Evolutionary conservation across 2,888 invertebrate species (phyloP), one percentile per base, ranked within the genome.

Genomic region (Pristionchus arcanus): DNA sequence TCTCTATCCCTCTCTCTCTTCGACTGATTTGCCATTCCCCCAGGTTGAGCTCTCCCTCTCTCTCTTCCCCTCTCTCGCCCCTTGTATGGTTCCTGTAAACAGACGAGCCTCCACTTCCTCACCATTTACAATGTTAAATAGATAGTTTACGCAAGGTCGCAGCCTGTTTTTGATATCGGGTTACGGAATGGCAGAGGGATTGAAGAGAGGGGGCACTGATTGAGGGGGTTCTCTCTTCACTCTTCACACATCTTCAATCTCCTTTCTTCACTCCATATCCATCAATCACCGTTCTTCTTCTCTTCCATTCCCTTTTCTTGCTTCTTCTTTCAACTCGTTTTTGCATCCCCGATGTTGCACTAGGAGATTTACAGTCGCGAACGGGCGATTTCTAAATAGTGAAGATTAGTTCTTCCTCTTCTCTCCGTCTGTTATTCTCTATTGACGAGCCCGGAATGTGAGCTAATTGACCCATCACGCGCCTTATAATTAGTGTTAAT

Each of bases 311-410:
- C 84, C 7, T 28, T 28, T 19, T 53, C 13, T 49, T n/a, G 31
- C n/a, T 42, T 16, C 74, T 74, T 42, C 74, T 84, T 59, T 84
- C 55, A 53, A 53, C 59, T 42, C 84, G 55, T 84, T 59, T 84
- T 59, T 59, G 19, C 25, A 16, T 74, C 74, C 28, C 28, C 34
- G 42, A 19, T 59, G 55, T 59, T 84, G 28, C 59, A 53, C 84
- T 25, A 5, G 15, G 2, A 4, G 34, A 34, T 84, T 59, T 84
- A 37, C 16, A 53, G 15, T 31, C 13, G 25, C 55, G 31, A 16
- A 16, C 55, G 2, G n/a, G 37, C 13, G 77, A 77, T 42, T 77
- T 25, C n/a, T 34, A 21, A 31, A 25, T 15, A 19, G 37, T 15
- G 37, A 37, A 3, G 49, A 25, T 25, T n/a, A n/a, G 11, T 53